phyloP scores from a whole-genome alignment of 2,113 vertebrate genomes.

The Strix aluco region DNA sequence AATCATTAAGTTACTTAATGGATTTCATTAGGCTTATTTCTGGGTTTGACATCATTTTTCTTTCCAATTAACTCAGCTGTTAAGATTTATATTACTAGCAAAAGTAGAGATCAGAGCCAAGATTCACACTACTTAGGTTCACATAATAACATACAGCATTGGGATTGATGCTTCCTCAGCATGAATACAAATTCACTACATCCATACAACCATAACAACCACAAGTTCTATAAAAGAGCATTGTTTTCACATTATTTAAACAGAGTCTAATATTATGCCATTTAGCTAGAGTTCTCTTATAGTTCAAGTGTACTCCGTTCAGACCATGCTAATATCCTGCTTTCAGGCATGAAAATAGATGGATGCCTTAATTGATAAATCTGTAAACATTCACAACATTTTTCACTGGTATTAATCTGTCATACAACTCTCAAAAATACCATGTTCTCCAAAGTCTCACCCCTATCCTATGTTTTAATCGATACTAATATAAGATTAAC shows the following conservation, averaged over 20 bases:
- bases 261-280: neutral
- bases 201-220: neutral
- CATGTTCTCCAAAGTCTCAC: neutral
- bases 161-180: neutral
- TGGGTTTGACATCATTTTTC: slow-evolving; percentile 56
- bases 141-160: neutral
- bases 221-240: neutral
- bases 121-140: neutral
- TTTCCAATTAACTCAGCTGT: slow-evolving; percentile 66
- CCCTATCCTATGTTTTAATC: neutral
- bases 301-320: neutral
- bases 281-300: neutral
- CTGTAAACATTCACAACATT: neutral
- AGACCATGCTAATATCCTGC: neutral
- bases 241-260: neutral
- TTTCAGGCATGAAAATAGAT: neutral
- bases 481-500: neutral
- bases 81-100: slow-evolving; percentile 48
- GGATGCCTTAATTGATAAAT: neutral
- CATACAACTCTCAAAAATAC: neutral
- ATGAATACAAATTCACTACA: neutral
- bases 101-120: slow-evolving; percentile 25
- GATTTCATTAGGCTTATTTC: slow-evolving; percentile 51
- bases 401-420: neutral
- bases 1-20: slow-evolving; percentile 25